These are phyloP conservation scores for Symphodus melops DNA, from an alignment of 2,113 vertebrate species.

Conservation along the genomic window DNA sequence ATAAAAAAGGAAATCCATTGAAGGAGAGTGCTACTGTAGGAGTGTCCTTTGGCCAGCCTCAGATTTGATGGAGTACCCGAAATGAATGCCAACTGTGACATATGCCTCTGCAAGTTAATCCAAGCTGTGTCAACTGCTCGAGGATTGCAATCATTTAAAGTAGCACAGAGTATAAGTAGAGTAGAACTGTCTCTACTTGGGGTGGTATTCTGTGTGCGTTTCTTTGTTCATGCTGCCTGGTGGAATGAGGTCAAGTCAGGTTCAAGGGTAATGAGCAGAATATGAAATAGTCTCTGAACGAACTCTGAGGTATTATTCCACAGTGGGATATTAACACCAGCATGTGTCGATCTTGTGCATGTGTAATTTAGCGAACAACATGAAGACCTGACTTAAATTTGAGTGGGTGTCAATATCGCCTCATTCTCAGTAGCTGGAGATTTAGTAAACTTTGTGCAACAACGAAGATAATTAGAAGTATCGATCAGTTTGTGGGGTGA, in stretches of 20 bases:
- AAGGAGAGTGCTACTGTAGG: conserved; percentile 56
- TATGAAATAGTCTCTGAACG: conserved; percentile 9
- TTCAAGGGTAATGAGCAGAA: conserved; percentile 41
- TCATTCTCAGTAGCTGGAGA: background rate
- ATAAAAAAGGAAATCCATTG: conserved; percentile 58
- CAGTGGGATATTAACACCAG: background rate
- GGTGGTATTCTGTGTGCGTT: conserved; percentile 12
- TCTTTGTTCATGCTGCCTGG: conserved; percentile 35
- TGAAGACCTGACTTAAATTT: no score
- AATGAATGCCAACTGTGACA: conserved; percentile 47
- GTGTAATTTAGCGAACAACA: no score
- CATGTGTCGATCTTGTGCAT: background rate
- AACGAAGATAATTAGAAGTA: background rate
- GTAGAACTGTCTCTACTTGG: conserved; percentile 11
- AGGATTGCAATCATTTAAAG: conserved; percentile 30
- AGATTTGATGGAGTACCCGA: conserved; percentile 18
- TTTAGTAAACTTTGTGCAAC: background rate
- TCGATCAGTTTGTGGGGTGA: background rate
- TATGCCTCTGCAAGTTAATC: conserved; percentile 27
- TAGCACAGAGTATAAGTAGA: conserved; percentile 20
- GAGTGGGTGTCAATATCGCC: background rate
- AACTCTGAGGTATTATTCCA: background rate
- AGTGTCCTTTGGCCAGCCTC: conserved; percentile 46
- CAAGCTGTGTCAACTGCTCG: background rate
- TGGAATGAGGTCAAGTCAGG: conserved; percentile 32